Base-by-base conservation (phyloP, 2,888 invertebrate species). In the Rhagophthalmus giganteus region DNA sequence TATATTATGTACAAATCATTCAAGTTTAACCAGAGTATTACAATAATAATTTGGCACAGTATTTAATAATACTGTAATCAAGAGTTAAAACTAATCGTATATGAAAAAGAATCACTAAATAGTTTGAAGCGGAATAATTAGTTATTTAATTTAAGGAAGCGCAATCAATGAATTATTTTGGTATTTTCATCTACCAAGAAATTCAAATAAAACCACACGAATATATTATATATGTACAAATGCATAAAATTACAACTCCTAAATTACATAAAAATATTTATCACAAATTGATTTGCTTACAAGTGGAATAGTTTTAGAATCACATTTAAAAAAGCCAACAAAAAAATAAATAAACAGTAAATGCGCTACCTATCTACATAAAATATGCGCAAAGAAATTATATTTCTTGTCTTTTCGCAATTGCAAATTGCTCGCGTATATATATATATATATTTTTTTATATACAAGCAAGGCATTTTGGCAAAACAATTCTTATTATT, bases 201-300 rank as follows among this genome's bases (percentile, higher is more conserved):
- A 47, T 39, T 25, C 26, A 28, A 49, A 37, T 41, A 47, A 55
- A 56, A 52, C 50, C 54, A 56, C 52, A 52, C 53, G 48, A 30
- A 42, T 54, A 54, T 54, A 28, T n/a, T n/a, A n/a, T n/a, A n/a
- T n/a, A n/a, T n/a, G n/a, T 54, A 54, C 54, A 54, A 54, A 47
- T 49, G 48, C 48, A 44, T 53, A 42, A 53, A 53, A 53, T 48
- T 52, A 52, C 28, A 41, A 26, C 26, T 33, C 38, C 47, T 52
- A 52, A 44, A 38, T 48, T 54, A 54, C 48, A 45, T 53, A 53
- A 48, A 51, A 54, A 45, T 54, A 49, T 45, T 69, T 73, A 74
- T 74, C 73, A 73, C 73, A 73, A 73, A 71, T 71, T 67, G 69
- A 65, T 71, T 72, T 74, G 71, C 73, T 73, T 55, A 71, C 59